phyloP scores from a whole-genome alignment of 2,113 vertebrate species.

The Antigone vipio region DNA sequence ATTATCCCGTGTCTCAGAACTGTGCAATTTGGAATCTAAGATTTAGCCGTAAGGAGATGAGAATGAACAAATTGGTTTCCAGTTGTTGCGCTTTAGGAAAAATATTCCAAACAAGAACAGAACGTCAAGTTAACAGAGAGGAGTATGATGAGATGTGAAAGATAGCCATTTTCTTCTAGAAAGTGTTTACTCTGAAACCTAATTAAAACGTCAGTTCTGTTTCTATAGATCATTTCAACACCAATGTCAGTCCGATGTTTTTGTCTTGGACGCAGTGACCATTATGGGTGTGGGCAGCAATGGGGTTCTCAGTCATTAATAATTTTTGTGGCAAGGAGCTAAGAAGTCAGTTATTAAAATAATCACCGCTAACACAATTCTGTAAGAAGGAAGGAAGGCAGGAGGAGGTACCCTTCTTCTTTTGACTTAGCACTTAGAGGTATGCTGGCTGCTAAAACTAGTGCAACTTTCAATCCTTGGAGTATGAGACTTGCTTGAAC shows the following conservation, averaged over 20 bases:
- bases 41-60: not conserved
- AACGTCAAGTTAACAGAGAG: slow-evolving; percentile 9
- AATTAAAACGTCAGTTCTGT: slow-evolving; percentile 32
- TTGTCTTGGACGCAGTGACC: not conserved
- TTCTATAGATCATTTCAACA: not conserved
- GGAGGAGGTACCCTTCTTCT: not conserved
- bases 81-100: not conserved
- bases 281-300: not conserved
- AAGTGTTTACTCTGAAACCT: slow-evolving; percentile 23
- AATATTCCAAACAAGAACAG: slow-evolving; percentile 17
- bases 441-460: not conserved
- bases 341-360: not conserved
- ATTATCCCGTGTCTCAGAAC: not conserved
- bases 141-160: slow-evolving; percentile 19
- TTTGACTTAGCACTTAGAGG: not conserved
- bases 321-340: not conserved
- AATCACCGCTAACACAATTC: not conserved
- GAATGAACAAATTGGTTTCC: not conserved
- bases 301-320: not conserved
- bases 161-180: not conserved
- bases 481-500: not conserved
- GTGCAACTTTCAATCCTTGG: not conserved
- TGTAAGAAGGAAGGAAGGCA: not conserved
- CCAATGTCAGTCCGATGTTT: not conserved
- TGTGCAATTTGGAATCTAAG: not conserved